Base-by-base conservation (phyloP, 2,888 invertebrate species). In the Poecilobothrus nobilitatus region DNA sequence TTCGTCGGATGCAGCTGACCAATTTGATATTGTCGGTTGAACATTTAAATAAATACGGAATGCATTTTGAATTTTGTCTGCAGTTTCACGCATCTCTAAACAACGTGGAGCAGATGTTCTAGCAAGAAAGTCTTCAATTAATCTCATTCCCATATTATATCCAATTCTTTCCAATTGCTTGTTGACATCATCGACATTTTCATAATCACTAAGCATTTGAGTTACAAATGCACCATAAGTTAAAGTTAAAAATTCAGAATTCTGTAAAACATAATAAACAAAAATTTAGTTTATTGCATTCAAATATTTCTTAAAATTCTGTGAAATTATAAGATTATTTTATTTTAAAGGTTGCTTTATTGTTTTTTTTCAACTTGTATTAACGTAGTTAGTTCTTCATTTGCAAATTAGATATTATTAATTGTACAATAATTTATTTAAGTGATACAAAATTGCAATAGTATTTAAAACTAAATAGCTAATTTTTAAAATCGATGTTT, bases 221-320 rank as follows among this genome's bases (percentile, higher is more conserved):
- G 97, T 92, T 0, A 99, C 97, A 71, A 99, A 84, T 4, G 98
- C 94, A 63, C 99, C 99, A 83, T 99, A 99, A 0, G 99, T 99
- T 66, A 99, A 86, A 8, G 97, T 96, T 75, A 99, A 91, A 70
- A 99, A 84, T 82, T 99, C 99, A 1, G 95, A 94, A 84, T 96
- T 97, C 96, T 94, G 82, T 66, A 65, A 65, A 63, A 20, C 12
- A 62, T 20, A 62, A 62, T 12, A 37, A 37, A 37, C 5, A 27
- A 37, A 37, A 37, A 5, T 37, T 37, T 37, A 37, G 37, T 10
- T 10, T 37, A 10, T n/a, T n/a, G n/a, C n/a, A n/a, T n/a, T n/a
- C n/a, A 37, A 37, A 37, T 37, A 2, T 37, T 10, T 37, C 12
- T 10, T 8, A 37, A 12, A 37, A 37, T 5, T 7, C 7, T 37